Conservation (phyloP, 2,888 invertebrate genomes). For the Lysandra coridon region DNA sequence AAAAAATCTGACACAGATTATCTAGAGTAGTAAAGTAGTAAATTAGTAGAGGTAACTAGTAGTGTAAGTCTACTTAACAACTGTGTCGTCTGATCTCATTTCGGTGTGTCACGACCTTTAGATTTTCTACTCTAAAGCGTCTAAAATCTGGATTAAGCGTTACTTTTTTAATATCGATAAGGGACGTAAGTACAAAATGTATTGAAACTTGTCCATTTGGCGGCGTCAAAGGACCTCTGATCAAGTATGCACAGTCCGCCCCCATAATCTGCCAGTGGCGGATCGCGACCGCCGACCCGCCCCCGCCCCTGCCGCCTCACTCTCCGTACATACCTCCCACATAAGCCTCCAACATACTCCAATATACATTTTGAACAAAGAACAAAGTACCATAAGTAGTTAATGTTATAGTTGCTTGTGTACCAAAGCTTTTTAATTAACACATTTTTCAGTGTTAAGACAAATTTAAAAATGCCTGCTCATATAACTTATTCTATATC, state of each 20-base stretch:
- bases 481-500: too few species aligned
- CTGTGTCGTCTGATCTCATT: not conserved
- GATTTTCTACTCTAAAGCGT: not conserved
- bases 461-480: too few species aligned
- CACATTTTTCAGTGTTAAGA: too few species aligned
- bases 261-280: constrained; percentile 65
- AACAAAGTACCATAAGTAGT: not conserved
- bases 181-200: not conserved
- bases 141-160: not conserved
- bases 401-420: not conserved
- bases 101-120: not conserved
- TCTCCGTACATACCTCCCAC: constrained; percentile 29
- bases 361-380: not conserved
- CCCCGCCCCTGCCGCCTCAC: constrained; percentile 66
- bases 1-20: too few species aligned
- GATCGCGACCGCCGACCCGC: constrained; percentile 51
- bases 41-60: not conserved
- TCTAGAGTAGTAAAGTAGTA: not conserved
- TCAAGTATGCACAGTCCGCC: constrained; percentile 73
- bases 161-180: not conserved
- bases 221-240: constrained; percentile 57
- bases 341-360: constrained; percentile 28
- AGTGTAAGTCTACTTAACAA: not conserved
- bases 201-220: constrained; percentile 28
- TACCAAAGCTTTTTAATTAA: too few species aligned